Base-by-base conservation (phyloP, 2,888 invertebrate genomes). In the Drosophila lutescens region DNA sequence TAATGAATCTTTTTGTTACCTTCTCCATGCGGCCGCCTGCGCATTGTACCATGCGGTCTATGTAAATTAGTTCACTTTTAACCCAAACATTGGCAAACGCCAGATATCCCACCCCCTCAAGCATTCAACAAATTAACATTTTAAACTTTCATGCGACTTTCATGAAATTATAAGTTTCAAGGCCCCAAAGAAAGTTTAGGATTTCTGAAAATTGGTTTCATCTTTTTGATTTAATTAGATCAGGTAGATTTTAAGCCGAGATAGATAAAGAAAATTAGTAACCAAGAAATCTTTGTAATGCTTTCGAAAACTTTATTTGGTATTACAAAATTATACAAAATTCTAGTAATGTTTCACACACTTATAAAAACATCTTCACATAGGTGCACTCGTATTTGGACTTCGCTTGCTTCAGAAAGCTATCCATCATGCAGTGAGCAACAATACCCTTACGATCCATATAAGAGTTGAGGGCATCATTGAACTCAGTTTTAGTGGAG, bases 61-160 rank as follows among this genome's bases (percentile, higher is more conserved):
- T 85, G 86, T 86, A 83, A 83, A 83, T 82, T 83, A 83, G 82
- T 85, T 85, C 80, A 78, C 86, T 85, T 78, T 85, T 83, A 85
- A 83, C 80, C 85, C 82, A 76, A 80, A 69, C 53, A 62, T 69
- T 51, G 61, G 40, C 32, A 38, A 50, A 61, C 15, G 53, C 34
- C 62, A 34, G 49, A 17, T 17, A 26, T 51, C n/a, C 20, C 46
- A 23, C 17, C 65, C 44, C 43, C 26, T 4, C 2, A 8, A 5
- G 4, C 34, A 34, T 17, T 15, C 26, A 50, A 8, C 26, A 51
- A 66, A 66, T 44, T 66, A 44, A 56, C 26, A 34, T 36, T 53
- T 46, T 34, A 43, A 56, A 17, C 30, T 34, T 65, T 30, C 12
- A 26, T 26, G 23, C 5, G 2, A 56, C 36, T 56, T 34, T 34